A percentile compares a stretch with the other conserved stretches of the same genome.
These are phyloP conservation scores for Chelon labrosus DNA, from an alignment of 2,797 vertebrate species.

Conservation along the genomic window DNA sequence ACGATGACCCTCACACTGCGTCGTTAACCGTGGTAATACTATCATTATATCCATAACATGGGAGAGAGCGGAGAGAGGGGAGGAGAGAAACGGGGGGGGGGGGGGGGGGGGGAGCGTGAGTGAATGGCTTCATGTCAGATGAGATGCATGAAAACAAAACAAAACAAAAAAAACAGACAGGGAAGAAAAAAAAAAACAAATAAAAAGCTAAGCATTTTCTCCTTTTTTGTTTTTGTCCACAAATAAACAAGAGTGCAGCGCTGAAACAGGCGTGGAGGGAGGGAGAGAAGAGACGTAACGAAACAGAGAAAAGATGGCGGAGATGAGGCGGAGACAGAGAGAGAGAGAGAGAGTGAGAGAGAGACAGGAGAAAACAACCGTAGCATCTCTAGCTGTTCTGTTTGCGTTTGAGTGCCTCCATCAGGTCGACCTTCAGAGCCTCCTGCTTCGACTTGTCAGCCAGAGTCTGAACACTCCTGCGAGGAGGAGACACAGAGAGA, in stretches of 20 bases:
- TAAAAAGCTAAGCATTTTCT: constrained; percentile 80
- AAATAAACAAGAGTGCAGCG: constrained; percentile 79
- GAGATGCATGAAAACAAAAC: constrained; percentile 68
- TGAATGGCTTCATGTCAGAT: constrained; percentile 77
- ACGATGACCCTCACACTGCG: constrained; percentile 69
- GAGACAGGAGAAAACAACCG: constrained; percentile 44
- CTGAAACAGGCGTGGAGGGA: constrained; percentile 69
- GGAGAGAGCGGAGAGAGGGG: constrained; percentile 41
- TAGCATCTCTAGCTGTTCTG: constrained; percentile 90
- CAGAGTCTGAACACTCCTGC: constrained; percentile 95
- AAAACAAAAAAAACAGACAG: constrained; percentile 21
- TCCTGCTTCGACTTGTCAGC: constrained; percentile 96
- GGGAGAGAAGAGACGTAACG: constrained; percentile 51
- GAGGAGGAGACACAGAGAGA: constrained; percentile 28
- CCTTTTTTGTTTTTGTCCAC: constrained; percentile 78
- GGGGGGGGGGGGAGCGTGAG: constrained; percentile 44
- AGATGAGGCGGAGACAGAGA: constrained; percentile 59
- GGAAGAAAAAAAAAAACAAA: constrained; percentile 51
- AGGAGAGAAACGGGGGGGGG: constrained; percentile 48
- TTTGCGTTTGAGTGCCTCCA: constrained; percentile 97
- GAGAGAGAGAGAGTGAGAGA: constrained; percentile 27
- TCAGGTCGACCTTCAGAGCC: constrained; percentile 94
- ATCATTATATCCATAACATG: constrained; percentile 71
- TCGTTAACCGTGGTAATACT: constrained; percentile 55
- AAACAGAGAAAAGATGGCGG: constrained; percentile 73